phyloP scores from a whole-genome alignment of 1,140 invertebrate genomes.

The Calliphora vicina region DNA sequence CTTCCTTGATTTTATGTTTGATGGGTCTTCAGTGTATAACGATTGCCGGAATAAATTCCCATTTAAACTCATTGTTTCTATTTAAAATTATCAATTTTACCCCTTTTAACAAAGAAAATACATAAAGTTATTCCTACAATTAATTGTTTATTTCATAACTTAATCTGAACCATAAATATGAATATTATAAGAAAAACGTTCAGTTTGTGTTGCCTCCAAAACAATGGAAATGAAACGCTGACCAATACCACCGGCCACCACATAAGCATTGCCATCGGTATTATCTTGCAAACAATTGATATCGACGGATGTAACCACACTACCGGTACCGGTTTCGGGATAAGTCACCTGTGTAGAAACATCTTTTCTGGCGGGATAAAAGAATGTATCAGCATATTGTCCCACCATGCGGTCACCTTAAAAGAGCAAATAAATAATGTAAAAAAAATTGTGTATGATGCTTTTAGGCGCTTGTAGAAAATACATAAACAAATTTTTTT shows the following conservation, averaged over 20 bases:
- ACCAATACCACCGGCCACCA: slow-evolving; percentile 57
- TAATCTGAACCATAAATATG: slow-evolving; percentile 50
- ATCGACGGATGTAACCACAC: slow-evolving; percentile 53
- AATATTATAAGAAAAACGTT: slow-evolving; percentile 52
- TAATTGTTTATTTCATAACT: neutral
- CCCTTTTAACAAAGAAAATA: too few species aligned
- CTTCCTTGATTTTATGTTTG: too few species aligned
- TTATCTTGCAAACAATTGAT: slow-evolving; percentile 53
- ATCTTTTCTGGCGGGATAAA: slow-evolving; percentile 47
- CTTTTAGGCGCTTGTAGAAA: neutral
- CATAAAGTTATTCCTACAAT: too few species aligned
- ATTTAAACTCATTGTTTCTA: too few species aligned
- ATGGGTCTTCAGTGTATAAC: too few species aligned
- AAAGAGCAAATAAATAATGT: neutral
- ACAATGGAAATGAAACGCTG: slow-evolving; percentile 56
- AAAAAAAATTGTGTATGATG: neutral
- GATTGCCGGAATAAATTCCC: too few species aligned
- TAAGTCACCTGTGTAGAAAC: slow-evolving; percentile 55
- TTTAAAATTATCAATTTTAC: too few species aligned
- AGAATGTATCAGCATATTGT: slow-evolving; percentile 49
- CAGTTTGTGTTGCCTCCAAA: slow-evolving; percentile 52
- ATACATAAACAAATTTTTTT: neutral
- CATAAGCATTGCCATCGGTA: slow-evolving; percentile 52
- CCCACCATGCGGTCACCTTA: slow-evolving; percentile 54
- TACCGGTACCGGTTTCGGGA: slow-evolving; percentile 48